Conservation (phyloP, 2,113 vertebrate species). For the Oxygymnocypris stewartii region DNA sequence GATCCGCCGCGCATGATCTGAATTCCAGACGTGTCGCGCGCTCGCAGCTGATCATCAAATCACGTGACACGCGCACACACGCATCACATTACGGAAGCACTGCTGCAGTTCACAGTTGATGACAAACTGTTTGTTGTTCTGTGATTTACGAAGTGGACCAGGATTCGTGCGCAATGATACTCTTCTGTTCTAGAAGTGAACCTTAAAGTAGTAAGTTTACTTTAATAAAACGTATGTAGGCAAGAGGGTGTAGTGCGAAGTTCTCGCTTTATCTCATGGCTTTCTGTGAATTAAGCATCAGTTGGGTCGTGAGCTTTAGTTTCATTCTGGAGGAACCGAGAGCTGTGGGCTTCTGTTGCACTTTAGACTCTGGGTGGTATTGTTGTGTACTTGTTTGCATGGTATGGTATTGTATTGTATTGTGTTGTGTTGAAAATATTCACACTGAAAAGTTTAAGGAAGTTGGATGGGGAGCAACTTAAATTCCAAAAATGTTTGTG, state of each 20-base stretch:
- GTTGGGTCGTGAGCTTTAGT: background rate
- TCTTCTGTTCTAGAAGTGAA: background rate
- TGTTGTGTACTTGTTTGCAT: background rate
- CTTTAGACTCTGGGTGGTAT: background rate
- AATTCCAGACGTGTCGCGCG: slow-evolving; percentile 38
- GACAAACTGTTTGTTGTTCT: background rate
- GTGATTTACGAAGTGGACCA: background rate
- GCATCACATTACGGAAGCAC: slow-evolving; percentile 57
- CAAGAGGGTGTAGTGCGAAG: background rate
- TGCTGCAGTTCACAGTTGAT: background rate
- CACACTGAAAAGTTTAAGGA: too few species aligned
- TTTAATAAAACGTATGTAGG: background rate
- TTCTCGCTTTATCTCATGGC: background rate
- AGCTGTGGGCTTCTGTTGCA: background rate
- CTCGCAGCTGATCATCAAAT: background rate
- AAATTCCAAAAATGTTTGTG: too few species aligned
- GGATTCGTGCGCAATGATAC: background rate
- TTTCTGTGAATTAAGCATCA: background rate
- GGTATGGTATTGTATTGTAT: background rate
- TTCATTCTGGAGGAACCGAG: slow-evolving; percentile 1
- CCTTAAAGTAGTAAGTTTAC: slow-evolving; percentile 30
- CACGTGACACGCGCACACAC: slow-evolving; percentile 32
- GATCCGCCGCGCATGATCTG: slow-evolving; percentile 47
- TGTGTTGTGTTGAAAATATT: background rate
- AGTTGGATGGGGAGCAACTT: background rate